Percentiles rank a stretch among this genome's conserved stretches.
Conservation (phyloP, 2,797 vertebrate species). For the Rhinoraja longicauda region DNA sequence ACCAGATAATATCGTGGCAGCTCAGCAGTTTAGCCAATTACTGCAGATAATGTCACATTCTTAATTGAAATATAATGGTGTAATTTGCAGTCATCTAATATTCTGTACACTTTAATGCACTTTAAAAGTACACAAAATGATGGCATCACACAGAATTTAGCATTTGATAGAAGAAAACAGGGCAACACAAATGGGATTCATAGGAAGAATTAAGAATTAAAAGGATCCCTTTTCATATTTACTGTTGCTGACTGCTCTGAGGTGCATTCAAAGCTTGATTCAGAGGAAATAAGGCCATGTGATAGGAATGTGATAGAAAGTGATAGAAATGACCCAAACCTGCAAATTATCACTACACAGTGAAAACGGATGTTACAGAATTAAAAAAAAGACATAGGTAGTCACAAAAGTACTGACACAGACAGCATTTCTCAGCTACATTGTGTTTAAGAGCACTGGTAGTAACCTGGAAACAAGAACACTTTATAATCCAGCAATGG, state of each 20-base stretch:
- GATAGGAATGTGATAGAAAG: no score
- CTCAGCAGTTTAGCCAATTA: background rate
- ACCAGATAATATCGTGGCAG: background rate
- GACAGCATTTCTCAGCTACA: background rate
- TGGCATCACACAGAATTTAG: background rate
- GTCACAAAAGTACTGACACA: background rate
- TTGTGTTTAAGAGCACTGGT: background rate
- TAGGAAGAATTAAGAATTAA: background rate
- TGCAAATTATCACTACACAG: background rate
- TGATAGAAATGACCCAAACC: background rate
- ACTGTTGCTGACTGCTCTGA: background rate
- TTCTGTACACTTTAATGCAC: background rate
- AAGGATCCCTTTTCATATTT: background rate
- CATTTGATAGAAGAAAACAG: background rate
- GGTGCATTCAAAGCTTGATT: no score
- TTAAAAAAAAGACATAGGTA: background rate
- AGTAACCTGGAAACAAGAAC: background rate
- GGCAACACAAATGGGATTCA: background rate
- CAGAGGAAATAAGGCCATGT: background rate
- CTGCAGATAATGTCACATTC: background rate
- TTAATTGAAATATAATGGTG: background rate
- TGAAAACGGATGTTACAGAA: background rate
- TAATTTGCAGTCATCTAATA: background rate
- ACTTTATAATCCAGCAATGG: background rate
- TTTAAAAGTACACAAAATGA: no score